Percentiles rank a stretch among this genome's conserved stretches.
Conservation (phyloP, 2,797 vertebrate genomes). For the Gymnothorax reevesii region DNA sequence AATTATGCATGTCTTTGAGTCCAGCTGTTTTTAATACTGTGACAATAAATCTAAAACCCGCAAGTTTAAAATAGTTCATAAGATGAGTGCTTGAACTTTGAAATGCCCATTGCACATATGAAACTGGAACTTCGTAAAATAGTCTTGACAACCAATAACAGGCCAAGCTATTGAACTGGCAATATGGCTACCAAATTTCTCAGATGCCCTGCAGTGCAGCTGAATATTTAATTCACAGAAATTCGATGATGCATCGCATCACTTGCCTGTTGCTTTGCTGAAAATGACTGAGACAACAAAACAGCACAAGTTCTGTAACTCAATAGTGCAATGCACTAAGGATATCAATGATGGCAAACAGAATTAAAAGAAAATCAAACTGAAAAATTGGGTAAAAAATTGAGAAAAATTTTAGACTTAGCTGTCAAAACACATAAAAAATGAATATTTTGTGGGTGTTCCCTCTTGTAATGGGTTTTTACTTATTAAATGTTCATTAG, state of each 20-base stretch:
- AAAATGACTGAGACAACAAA: not conserved
- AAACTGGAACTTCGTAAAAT: not conserved
- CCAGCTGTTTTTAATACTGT: not conserved
- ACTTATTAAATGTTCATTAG: not conserved
- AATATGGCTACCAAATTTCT: not conserved
- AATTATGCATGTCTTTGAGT: not conserved
- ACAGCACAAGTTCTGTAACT: not conserved
- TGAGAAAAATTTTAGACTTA: no score
- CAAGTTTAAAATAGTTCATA: not conserved
- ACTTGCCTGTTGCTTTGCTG: not conserved
- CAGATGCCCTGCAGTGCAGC: not conserved
- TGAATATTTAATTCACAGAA: conserved; percentile 11
- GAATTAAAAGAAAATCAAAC: no score
- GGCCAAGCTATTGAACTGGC: not conserved
- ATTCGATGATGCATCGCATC: not conserved
- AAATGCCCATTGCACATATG: not conserved
- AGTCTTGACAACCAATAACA: not conserved
- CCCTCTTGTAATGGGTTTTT: not conserved
- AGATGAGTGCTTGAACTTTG: not conserved
- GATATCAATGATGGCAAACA: not conserved
- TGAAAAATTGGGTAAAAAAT: no score
- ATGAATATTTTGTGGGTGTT: not conserved
- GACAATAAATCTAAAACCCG: not conserved
- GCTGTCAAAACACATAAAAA: no score
- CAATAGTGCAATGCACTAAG: not conserved